Percentiles rank a stretch among this genome's conserved stretches.
Evolutionary conservation across 35 echinoderm and acorn worm genomes (phyloP).

Genomic region (Nesometra sesokonis): DNA sequence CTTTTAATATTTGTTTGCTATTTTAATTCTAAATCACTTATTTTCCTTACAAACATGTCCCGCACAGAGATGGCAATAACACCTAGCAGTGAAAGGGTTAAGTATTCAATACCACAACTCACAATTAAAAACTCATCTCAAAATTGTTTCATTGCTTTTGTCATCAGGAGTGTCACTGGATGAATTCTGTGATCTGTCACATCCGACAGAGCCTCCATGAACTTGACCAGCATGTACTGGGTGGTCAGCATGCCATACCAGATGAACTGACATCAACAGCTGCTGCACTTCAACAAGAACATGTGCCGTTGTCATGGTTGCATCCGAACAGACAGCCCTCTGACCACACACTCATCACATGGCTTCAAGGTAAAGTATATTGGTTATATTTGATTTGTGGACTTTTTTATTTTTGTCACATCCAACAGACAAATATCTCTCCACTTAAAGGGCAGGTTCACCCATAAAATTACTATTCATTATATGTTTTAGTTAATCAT

Average conservation of each 20-base stretch:
- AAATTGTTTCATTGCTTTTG: no score
- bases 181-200: constrained; percentile 80
- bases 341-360: constrained; percentile 67
- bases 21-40: no score
- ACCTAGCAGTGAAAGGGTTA: no score
- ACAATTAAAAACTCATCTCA: no score
- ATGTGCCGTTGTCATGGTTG: constrained; percentile 77
- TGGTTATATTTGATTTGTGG: not conserved
- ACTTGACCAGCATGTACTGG: constrained; percentile 48
- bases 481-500: no score
- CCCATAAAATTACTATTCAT: no score
- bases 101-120: no score
- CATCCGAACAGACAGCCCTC: constrained; percentile 79
- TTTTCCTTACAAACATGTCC: no score
- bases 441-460: no score
- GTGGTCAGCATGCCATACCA: constrained; percentile 72
- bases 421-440: not conserved
- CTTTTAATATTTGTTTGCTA: no score
- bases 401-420: not conserved
- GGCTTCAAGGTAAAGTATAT: constrained; percentile 77
- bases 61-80: no score
- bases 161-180: constrained; percentile 98
- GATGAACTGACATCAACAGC: constrained; percentile 24
- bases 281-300: constrained; percentile 61
- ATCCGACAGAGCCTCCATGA: constrained; percentile 66